A percentile compares a stretch with the other conserved stretches of the same genome.
Conservation (phyloP, 2,888 invertebrate species). For the Troilus luridus region DNA sequence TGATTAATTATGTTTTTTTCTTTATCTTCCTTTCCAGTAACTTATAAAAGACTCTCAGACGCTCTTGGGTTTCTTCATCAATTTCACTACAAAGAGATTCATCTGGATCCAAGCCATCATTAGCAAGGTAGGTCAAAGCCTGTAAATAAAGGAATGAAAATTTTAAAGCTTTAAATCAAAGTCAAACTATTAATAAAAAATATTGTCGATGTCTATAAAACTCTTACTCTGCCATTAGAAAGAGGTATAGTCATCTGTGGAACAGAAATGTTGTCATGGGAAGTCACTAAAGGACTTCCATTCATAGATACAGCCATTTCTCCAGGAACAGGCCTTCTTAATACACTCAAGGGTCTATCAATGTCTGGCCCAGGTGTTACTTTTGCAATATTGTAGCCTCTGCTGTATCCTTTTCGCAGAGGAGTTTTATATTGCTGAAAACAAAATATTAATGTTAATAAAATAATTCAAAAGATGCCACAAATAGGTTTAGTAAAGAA, state of each 20-base stretch:
- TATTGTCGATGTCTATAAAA: neutral
- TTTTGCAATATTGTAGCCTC: conserved; percentile 43
- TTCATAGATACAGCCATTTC: conserved; percentile 60
- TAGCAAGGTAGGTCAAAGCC: conserved; percentile 53
- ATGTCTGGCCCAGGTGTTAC: conserved; percentile 54
- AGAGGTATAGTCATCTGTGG: conserved; percentile 60
- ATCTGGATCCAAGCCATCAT: conserved; percentile 54
- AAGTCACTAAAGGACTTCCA: conserved; percentile 59
- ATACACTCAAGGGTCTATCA: conserved; percentile 53
- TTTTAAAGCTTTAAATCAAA: neutral
- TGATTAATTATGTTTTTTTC: conserved; percentile 8
- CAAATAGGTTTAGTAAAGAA: neutral
- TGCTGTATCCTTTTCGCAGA: neutral
- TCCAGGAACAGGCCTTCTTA: conserved; percentile 60
- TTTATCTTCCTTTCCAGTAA: conserved; percentile 32
- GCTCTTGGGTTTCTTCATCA: conserved; percentile 38
- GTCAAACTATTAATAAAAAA: neutral
- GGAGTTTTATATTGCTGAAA: conserved; percentile 47
- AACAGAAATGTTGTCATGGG: conserved; percentile 58
- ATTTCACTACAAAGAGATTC: conserved; percentile 42
- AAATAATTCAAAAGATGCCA: neutral
- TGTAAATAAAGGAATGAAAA: neutral
- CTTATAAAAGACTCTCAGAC: conserved; percentile 35
- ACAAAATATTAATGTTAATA: neutral
- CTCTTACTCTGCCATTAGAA: conserved; percentile 57